Percentiles rank a stretch among this genome's conserved stretches.
These are phyloP conservation scores for Oikopleura dioica DNA, from an alignment of 23 tunicate species.

Conservation along the genomic window DNA sequence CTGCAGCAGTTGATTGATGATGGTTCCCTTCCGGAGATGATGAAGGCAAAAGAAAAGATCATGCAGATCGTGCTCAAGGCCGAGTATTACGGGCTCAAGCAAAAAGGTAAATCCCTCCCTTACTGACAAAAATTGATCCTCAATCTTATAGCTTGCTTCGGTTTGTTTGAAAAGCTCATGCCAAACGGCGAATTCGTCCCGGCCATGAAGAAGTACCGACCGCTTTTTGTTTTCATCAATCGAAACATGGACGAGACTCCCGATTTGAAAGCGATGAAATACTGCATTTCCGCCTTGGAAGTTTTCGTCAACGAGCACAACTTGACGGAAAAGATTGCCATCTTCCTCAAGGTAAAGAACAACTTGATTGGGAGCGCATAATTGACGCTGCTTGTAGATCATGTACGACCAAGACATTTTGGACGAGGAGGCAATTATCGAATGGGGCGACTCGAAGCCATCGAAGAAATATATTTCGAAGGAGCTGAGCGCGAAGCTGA, in stretches of 20 bases:
- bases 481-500: slow-evolving; percentile 42
- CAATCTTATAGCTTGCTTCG: neutral
- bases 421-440: slow-evolving; percentile 69
- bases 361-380: neutral
- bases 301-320: neutral
- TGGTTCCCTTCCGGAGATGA: neutral
- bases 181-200: neutral
- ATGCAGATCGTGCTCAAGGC: neutral
- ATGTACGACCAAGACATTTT: slow-evolving; percentile 72
- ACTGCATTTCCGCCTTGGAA: neutral
- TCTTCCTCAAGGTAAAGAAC: neutral
- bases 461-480: slow-evolving; percentile 82
- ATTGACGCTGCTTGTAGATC: slow-evolving; percentile 20
- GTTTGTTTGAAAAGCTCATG: neutral
- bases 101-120: neutral
- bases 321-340: neutral
- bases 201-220: neutral
- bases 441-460: slow-evolving; percentile 67
- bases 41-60: neutral
- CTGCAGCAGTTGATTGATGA: neutral
- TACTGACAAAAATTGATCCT: neutral
- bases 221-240: neutral
- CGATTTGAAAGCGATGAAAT: neutral
- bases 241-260: neutral
- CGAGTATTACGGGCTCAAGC: neutral